These are phyloP conservation scores for Muraenolepis orangiensis DNA, from an alignment of 2,797 vertebrate genomes.

Conservation along the genomic window DNA sequence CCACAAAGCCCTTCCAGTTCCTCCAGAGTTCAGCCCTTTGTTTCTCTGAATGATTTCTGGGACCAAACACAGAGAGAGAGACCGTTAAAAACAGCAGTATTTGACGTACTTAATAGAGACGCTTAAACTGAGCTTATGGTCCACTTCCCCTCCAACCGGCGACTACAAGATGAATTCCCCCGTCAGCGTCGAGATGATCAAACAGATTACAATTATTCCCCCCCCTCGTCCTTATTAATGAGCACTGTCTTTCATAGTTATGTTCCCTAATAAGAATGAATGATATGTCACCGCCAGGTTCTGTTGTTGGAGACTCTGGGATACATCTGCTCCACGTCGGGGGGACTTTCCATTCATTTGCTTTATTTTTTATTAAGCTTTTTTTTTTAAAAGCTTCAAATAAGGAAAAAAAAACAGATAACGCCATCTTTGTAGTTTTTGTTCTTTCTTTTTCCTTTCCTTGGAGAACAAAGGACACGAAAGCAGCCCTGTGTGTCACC, in stretches of 20 bases:
- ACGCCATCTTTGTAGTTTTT: constrained; percentile 32
- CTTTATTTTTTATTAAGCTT: not conserved
- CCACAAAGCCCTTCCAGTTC: constrained; percentile 18
- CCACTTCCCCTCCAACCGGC: constrained; percentile 77
- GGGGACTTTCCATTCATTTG: constrained; percentile 58
- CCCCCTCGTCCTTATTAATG: constrained; percentile 81
- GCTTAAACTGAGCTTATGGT: constrained; percentile 80
- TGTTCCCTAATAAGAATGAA: constrained; percentile 81
- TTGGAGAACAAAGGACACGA: constrained; percentile 53
- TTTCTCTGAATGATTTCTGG: not conserved
- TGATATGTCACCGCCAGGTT: constrained; percentile 77
- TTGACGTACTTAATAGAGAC: constrained; percentile 77
- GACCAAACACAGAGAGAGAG: constrained; percentile 11
- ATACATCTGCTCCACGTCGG: constrained; percentile 57
- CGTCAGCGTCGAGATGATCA: constrained; percentile 82
- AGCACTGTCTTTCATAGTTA: constrained; percentile 83
- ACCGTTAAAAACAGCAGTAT: constrained; percentile 46
- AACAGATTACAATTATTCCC: constrained; percentile 86
- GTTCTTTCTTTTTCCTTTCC: constrained; percentile 26
- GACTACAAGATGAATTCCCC: constrained; percentile 80
- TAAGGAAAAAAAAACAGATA: constrained; percentile 45
- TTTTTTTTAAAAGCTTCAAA: not conserved
- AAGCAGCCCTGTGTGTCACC: constrained; percentile 20
- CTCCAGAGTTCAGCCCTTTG: constrained; percentile 19
- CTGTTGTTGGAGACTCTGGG: constrained; percentile 70